Conservation (phyloP, 2,113 vertebrate genomes). For the Myotis lucifugus region DNA sequence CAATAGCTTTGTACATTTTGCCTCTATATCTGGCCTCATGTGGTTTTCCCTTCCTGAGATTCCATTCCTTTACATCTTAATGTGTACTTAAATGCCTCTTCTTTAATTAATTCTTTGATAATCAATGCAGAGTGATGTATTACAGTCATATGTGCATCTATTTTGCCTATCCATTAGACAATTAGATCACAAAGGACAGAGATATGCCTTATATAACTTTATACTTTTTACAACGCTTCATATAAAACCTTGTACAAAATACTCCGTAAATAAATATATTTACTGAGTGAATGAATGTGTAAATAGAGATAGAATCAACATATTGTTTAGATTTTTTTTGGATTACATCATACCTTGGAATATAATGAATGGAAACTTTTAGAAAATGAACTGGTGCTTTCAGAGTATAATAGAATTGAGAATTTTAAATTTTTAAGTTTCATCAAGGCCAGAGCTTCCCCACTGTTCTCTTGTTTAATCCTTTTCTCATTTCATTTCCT, state of each 20-base stretch:
- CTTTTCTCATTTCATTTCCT: slow-evolving; percentile 21
- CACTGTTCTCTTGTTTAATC: slow-evolving; percentile 35
- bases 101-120: slow-evolving; percentile 49
- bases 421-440: slow-evolving; percentile 60
- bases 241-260: not conserved
- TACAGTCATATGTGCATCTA: not conserved
- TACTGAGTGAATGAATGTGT: slow-evolving; percentile 61
- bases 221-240: not conserved
- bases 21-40: not conserved
- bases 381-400: slow-evolving; percentile 58
- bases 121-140: slow-evolving; percentile 14
- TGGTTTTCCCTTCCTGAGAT: slow-evolving; percentile 18
- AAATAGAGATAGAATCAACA: slow-evolving; percentile 71
- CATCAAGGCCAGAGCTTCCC: slow-evolving; percentile 39
- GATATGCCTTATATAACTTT: not conserved
- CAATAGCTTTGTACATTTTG: not conserved
- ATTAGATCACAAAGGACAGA: not conserved
- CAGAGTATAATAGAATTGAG: slow-evolving; percentile 61
- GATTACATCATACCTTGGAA: slow-evolving; percentile 28
- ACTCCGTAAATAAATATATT: slow-evolving; percentile 13
- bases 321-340: slow-evolving; percentile 69
- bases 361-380: slow-evolving; percentile 60
- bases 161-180: not conserved
- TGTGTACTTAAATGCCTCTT: not conserved
- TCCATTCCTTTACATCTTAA: not conserved